These are phyloP conservation scores for Cartodere bifasciata DNA, from an alignment of 2,888 invertebrate species.

Conservation along the genomic window DNA sequence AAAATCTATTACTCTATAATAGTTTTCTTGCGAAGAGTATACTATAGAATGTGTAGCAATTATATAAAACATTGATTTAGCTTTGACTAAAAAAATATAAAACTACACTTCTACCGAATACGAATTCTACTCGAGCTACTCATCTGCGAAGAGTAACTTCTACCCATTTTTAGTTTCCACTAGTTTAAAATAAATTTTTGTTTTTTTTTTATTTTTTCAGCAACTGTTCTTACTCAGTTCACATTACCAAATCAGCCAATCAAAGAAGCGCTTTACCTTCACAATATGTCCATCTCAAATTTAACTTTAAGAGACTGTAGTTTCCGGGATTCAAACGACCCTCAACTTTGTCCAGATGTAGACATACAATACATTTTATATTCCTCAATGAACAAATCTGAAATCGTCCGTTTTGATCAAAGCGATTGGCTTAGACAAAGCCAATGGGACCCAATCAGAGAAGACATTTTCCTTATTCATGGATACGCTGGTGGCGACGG, in stretches of 20 bases:
- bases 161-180: too few species aligned
- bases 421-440: constrained; percentile 64
- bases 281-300: constrained; percentile 45
- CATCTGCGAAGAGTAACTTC: too few species aligned
- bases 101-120: too few species aligned
- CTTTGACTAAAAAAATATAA: too few species aligned
- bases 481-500: constrained; percentile 71
- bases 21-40: too few species aligned
- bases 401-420: constrained; percentile 41
- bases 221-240: too few species aligned
- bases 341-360: constrained; percentile 59
- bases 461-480: constrained; percentile 58
- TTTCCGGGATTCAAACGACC: constrained; percentile 43
- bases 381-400: constrained; percentile 41
- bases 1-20: too few species aligned
- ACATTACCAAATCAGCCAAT: constrained; percentile 37
- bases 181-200: too few species aligned
- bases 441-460: constrained; percentile 54
- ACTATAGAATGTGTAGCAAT: too few species aligned
- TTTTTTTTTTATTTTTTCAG: too few species aligned
- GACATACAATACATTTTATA: constrained; percentile 54
- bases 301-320: constrained; percentile 51
- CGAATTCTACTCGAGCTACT: too few species aligned
- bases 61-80: too few species aligned
- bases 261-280: constrained; percentile 49